A percentile compares a stretch with the other conserved stretches of the same genome.
Evolutionary conservation across 2,113 vertebrate species (phyloP).

Genomic region (Bubo bubo): DNA sequence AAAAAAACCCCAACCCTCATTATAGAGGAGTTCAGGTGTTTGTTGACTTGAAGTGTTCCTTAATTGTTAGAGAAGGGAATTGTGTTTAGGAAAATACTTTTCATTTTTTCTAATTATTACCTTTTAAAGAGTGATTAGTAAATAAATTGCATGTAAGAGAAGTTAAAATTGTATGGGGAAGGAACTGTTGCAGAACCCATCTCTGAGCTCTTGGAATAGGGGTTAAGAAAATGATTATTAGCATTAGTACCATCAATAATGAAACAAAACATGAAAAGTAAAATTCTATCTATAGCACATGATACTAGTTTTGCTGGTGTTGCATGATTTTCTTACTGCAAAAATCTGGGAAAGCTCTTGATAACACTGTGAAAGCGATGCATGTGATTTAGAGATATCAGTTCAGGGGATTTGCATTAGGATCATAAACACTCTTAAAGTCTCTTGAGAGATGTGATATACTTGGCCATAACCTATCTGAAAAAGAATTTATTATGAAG

Average conservation of each 20-base stretch:
- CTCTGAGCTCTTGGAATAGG: background rate
- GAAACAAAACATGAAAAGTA: background rate
- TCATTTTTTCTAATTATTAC: background rate
- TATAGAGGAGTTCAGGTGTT: background rate
- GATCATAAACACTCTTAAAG: background rate
- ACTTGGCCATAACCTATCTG: background rate
- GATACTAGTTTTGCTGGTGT: background rate
- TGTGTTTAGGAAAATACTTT: background rate
- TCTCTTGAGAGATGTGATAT: background rate
- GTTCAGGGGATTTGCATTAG: background rate
- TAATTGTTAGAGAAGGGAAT: background rate
- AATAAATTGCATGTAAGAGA: background rate
- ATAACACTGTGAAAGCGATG: background rate
- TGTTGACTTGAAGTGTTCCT: background rate
- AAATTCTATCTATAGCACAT: background rate
- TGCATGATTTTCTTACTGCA: background rate
- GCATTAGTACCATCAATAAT: background rate
- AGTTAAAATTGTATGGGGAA: background rate
- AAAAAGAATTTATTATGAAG: background rate
- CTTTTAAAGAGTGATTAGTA: background rate
- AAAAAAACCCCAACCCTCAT: rapidly evolving
- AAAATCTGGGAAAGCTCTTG: background rate
- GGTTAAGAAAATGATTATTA: background rate
- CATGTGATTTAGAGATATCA: background rate
- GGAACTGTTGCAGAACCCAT: background rate